A percentile compares a stretch with the other conserved stretches of the same genome.
These are phyloP conservation scores for Benthochromis sp. DNA, from an alignment of 2,113 vertebrate genomes.

Conservation along the genomic window DNA sequence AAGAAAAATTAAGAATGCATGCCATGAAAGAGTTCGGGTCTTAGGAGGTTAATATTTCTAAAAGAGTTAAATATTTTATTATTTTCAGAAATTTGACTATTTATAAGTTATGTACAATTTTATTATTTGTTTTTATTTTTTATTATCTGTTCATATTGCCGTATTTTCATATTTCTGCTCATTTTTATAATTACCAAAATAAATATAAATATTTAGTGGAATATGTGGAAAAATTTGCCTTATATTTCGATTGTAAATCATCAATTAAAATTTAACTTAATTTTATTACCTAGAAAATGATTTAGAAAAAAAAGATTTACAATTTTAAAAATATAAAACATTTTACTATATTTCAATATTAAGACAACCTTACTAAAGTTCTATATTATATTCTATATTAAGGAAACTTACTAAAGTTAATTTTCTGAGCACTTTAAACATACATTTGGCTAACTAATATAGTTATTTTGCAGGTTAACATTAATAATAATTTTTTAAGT, in stretches of 20 bases:
- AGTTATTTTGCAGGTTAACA: background rate
- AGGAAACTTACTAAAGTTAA: background rate
- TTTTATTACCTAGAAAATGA: background rate
- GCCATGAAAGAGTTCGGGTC: background rate
- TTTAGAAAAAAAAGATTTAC: background rate
- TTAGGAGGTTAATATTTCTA: background rate
- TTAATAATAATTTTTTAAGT: accelerated
- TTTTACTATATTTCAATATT: background rate
- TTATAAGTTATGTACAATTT: background rate
- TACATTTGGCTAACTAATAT: accelerated
- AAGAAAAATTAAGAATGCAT: too few relatives aligned
- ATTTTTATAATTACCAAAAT: background rate
- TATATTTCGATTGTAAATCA: background rate
- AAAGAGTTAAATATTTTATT: background rate
- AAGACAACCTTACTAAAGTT: background rate
- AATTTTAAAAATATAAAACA: background rate
- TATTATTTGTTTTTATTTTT: background rate
- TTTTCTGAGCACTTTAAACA: background rate
- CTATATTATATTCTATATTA: background rate
- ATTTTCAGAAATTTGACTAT: background rate
- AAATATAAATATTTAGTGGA: background rate
- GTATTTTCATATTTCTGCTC: background rate
- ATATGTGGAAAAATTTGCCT: background rate
- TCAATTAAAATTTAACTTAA: background rate
- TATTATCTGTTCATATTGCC: background rate